phyloP scores from a whole-genome alignment of 2,113 vertebrate genomes.

The Spermophilus dauricus region DNA sequence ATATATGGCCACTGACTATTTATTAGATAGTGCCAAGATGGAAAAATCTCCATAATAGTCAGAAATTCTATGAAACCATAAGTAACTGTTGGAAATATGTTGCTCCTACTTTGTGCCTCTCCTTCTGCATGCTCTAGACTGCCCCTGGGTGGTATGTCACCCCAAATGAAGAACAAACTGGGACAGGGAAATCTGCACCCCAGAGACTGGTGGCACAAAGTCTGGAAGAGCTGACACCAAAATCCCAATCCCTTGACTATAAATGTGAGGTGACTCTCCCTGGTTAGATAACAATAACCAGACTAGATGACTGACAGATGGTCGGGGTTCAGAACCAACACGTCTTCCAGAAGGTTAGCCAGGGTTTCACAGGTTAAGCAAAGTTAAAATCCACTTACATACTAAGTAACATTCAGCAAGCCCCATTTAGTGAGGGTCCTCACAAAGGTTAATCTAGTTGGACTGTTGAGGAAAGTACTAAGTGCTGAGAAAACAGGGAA shows the following conservation, averaged over 20 bases:
- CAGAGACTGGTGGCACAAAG: conserved; percentile 58
- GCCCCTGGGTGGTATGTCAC: conserved; percentile 70
- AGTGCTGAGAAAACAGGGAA: not conserved
- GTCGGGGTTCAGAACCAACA: not conserved
- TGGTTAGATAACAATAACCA: not conserved
- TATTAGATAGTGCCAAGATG: too few relatives aligned
- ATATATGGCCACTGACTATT: too few relatives aligned
- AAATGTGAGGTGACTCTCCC: conserved; percentile 22
- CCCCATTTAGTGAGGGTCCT: not conserved
- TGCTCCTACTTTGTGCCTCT: conserved; percentile 81
- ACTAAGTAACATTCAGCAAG: not conserved
- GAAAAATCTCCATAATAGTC: too few relatives aligned
- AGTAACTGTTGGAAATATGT: not conserved
- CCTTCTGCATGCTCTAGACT: conserved; percentile 75
- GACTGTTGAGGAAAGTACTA: not conserved
- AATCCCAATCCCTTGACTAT: conserved; percentile 68
- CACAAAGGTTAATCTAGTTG: not conserved
- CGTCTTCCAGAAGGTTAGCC: not conserved
- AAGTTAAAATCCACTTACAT: not conserved
- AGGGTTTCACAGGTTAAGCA: not conserved
- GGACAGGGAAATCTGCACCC: conserved; percentile 30
- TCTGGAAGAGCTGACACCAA: not conserved
- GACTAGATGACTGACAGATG: not conserved
- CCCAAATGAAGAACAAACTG: conserved; percentile 73
- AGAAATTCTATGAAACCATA: too few relatives aligned